Base-by-base conservation (phyloP, 2,888 invertebrate species). In the Spodoptera exigua region DNA sequence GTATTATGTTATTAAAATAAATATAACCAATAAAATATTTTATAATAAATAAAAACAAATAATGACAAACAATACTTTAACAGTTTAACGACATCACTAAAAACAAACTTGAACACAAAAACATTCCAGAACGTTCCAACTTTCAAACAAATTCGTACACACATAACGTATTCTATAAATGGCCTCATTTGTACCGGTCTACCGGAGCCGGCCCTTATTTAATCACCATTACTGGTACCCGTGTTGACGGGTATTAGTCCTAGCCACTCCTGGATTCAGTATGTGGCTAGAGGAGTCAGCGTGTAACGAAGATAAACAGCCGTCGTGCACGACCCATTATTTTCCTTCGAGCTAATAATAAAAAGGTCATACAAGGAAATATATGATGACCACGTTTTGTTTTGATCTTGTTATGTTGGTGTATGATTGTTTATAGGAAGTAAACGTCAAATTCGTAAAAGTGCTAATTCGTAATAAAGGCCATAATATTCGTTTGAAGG, bases 211-310 rank as follows among this genome's bases (percentile, higher is more conserved):
- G 68, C 74, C 81, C 74, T 79, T 83, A 83, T 84, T 84, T 81
- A 82, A 84, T 82, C 83, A 84, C 81, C 74, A 84, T 84, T 84
- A 83, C 75, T 67, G 71, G 73, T 71, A 67, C 61, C 68, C 63
- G 64, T 68, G 74, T 75, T 78, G 84, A 82, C 80, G 79, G 78
- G 74, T 79, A 81, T 83, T 84, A 79, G 75, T 70, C 61, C 63
- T 65, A 68, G 63, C 57, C 65, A 74, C 65, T 72, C 69, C 51
- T 65, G 68, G 70, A 73, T 68, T 70, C 62, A 70, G 58, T 59
- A 59, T 73, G 76, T 74, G 74, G 66, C 47, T 56, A 68, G 61
- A 52, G 21, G 41, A 61, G 52, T 59, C 61, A 55, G n/a, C n/a
- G 55, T 11, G 54, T 78, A 79, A 80, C 61, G 67, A 78, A 80